Evolutionary conservation across 2,113 vertebrate species (phyloP).

Genomic region (Callipepla squamata): DNA sequence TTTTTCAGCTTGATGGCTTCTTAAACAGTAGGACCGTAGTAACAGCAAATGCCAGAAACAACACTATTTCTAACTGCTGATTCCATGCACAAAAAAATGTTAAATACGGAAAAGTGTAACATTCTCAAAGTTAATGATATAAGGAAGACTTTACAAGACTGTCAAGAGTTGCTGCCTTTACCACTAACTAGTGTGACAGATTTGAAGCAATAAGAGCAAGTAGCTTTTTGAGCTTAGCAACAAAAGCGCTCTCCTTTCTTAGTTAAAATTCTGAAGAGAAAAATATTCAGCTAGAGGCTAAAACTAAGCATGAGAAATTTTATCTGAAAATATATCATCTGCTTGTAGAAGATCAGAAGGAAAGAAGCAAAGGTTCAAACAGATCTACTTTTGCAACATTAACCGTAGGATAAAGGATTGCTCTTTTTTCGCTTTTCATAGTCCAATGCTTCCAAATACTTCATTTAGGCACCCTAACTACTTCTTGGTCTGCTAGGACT

Average conservation of each 20-base stretch:
- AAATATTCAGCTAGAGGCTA: slow-evolving; percentile 25
- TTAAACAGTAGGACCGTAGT: neutral
- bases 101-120: slow-evolving; percentile 52
- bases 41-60: slow-evolving; percentile 12
- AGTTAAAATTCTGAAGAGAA: slow-evolving; percentile 12
- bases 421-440: neutral
- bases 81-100: slow-evolving; percentile 12
- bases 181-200: slow-evolving; percentile 15
- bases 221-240: slow-evolving; percentile 48
- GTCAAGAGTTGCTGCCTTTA: slow-evolving; percentile 43
- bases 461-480: neutral
- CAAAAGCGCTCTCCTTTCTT: slow-evolving; percentile 43
- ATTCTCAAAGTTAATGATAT: slow-evolving; percentile 56
- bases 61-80: slow-evolving; percentile 19
- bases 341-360: neutral
- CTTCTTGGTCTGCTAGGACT: neutral
- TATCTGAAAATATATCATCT: slow-evolving; percentile 25
- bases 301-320: slow-evolving; percentile 11
- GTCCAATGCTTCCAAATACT: neutral
- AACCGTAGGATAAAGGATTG: neutral
- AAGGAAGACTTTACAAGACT: slow-evolving; percentile 54
- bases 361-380: neutral
- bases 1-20: neutral
- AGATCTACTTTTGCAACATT: neutral
- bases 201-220: slow-evolving; percentile 60